These are phyloP conservation scores for Aethina tumida DNA, from an alignment of 1,140 invertebrate genomes.

Conservation along the genomic window DNA sequence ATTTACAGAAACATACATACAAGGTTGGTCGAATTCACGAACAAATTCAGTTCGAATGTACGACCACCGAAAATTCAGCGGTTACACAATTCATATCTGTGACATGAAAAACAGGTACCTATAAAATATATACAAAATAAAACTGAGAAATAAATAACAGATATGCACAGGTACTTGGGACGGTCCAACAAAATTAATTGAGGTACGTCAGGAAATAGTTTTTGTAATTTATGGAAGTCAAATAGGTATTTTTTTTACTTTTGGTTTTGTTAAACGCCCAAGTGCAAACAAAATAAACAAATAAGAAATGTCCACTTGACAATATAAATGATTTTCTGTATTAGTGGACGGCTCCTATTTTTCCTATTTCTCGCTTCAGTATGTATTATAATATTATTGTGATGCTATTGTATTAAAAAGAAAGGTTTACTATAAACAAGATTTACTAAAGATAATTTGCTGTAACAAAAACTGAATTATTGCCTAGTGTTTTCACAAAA, in stretches of 20 bases:
- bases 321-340: slow-evolving; percentile 7
- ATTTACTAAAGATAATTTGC: too few species aligned
- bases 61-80: slow-evolving; percentile 21
- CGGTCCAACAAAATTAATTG: too few species aligned
- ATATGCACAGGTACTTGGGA: too few species aligned
- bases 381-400: slow-evolving; percentile 8
- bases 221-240: too few species aligned
- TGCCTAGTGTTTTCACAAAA: too few species aligned
- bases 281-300: slow-evolving; percentile 8
- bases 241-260: background rate
- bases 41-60: slow-evolving; percentile 2
- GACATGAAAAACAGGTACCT: slow-evolving; percentile 34
- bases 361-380: slow-evolving; percentile 9
- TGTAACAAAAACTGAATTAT: too few species aligned
- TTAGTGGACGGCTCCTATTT: slow-evolving; percentile 15
- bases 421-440: slow-evolving; percentile 21
- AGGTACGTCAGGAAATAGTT: too few species aligned
- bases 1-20: slow-evolving; percentile 32
- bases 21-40: slow-evolving; percentile 4
- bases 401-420: slow-evolving; percentile 14
- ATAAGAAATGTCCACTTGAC: slow-evolving; percentile 12
- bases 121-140: slow-evolving; percentile 34
- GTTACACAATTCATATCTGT: slow-evolving; percentile 26
- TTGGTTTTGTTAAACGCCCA: too few species aligned
- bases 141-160: slow-evolving; percentile 22